Evolutionary conservation across 1,140 invertebrate genomes (phyloP).

Genomic region (Drosophila ambigua): DNA sequence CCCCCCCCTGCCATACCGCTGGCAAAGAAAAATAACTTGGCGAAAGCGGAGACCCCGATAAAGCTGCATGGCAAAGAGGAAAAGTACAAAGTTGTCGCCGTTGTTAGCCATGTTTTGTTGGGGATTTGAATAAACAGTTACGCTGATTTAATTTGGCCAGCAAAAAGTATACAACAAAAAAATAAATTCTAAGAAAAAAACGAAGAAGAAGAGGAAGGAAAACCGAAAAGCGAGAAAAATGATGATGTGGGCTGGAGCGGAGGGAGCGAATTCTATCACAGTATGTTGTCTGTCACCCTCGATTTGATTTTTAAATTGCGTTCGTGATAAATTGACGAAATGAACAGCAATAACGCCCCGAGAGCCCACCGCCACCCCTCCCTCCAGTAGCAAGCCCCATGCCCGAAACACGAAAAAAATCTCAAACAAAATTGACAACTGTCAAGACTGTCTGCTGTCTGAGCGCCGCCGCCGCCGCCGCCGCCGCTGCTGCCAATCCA

Average conservation of each 20-base stretch:
- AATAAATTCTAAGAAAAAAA: neutral
- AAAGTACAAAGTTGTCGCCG: conserved; percentile 65
- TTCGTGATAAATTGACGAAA: conserved; percentile 83
- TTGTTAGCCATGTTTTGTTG: conserved; percentile 65
- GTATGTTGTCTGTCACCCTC: conserved; percentile 82
- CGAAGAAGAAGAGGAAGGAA: neutral
- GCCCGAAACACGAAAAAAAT: conserved; percentile 19
- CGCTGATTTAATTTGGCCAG: conserved; percentile 82
- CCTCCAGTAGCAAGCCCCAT: neutral
- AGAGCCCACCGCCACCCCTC: conserved; percentile 14
- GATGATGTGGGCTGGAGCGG: conserved; percentile 9
- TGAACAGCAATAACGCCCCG: conserved; percentile 76
- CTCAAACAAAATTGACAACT: conserved; percentile 73
- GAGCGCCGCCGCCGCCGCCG: conserved; percentile 4
- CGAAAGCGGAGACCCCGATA: conserved; percentile 21
- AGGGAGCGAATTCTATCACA: conserved; percentile 73
- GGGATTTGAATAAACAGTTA: conserved; percentile 84
- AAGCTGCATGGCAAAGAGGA: neutral
- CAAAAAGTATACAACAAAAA: neutral
- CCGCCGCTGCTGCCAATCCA: neutral
- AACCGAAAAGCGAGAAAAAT: conserved; percentile 11
- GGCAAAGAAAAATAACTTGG: conserved; percentile 73
- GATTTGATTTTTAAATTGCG: conserved; percentile 83
- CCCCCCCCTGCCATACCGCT: neutral
- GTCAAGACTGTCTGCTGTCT: conserved; percentile 63